Evolutionary conservation across 2,888 invertebrate genomes (phyloP), one percentile per base, ranked within the genome.

Genomic region (Ochropleura plecta): DNA sequence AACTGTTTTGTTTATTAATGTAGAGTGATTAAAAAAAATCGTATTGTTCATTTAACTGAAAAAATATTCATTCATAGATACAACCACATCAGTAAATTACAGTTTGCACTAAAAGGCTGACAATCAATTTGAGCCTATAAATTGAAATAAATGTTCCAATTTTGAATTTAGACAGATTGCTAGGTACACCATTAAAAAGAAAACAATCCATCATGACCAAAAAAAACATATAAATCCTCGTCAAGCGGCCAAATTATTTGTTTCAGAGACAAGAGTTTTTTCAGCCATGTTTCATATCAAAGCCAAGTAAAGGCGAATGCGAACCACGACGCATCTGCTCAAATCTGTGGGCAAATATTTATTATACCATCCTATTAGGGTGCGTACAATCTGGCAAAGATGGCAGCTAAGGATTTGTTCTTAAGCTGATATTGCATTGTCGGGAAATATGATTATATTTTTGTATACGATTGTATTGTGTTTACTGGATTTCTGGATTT

Each of bases 291-390:
- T 89, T 85, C 84, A 86, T 88, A 89, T 86, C 84, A 88, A 84
- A 89, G 74, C 76, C 62, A 79, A 81, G 84, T 63, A 65, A 73
- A 82, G 78, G 59, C 69, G 75, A 83, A 85, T 90, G 88, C 89
- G 90, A 90, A 88, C 89, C 89, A 89, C 90, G 90, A 88, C 92
- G 92, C 93, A 93, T 93, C 93, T 94, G 93, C 79, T 91, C 88
- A 91, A 91, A 94, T 92, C 93, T 91, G 81, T 78, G 88, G 78
- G 91, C 92, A 93, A 93, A 94, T 94, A 93, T 94, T 93, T 94
- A 92, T 90, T 89, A 87, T 90, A 85, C 86, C 84, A 46, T 83
- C 83, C 82, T 80, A 84, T 88, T 88, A 86, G 86, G 84, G 84
- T 77, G 86, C 70, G 86, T 84, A 84, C 86, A 86, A 88, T 88